Evolutionary conservation across 2,888 invertebrate species (phyloP), one percentile per base, ranked within the genome.

Genomic region (Steinernema carpocapsae): DNA sequence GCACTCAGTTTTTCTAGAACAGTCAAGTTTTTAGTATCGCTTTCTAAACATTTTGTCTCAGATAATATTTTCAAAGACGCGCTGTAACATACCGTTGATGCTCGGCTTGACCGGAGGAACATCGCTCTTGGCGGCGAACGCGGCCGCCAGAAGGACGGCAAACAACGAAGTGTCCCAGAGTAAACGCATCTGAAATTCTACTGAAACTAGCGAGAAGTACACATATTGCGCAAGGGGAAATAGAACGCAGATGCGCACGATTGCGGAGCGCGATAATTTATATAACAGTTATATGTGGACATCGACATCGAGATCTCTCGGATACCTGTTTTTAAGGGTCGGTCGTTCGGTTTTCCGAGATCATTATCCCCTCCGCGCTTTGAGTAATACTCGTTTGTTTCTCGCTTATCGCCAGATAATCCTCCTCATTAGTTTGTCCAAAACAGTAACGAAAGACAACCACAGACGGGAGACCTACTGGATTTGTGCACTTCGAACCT

Each of bases 371-470:
- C n/a, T 12, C 64, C 26, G 17, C 26, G 32, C 32, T 1, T 7
- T 32, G 64, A 64, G 64, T 32, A 64, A 64, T 64, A 29, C 64
- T 64, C 29, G 64, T 64, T 64, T 64, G 64, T 32, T 29, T 26
- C 64, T 14, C 64, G 64, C 64, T 29, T 26, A 64, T 64, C 32
- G 4, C 48, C 26, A 32, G 64, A 64, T 64, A 32, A 64, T 64
- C 64, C 10, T 29, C 19, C 52, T 37, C 64, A 64, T 64, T 64
- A 64, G 26, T 64, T 29, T 26, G 6, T 17, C 64, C 32, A 64
- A 64, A 64, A 64, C 64, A 64, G 64, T 32, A 64, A 32, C 64
- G 64, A 19, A 64, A 32, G 26, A 64, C 37, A 64, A 17, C 37
- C 37, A 29, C 32, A 29, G 32, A 32, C 1, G 17, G 6, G 32